Conservation (phyloP, 2,888 invertebrate species). For the Hypercompe scribonia region DNA sequence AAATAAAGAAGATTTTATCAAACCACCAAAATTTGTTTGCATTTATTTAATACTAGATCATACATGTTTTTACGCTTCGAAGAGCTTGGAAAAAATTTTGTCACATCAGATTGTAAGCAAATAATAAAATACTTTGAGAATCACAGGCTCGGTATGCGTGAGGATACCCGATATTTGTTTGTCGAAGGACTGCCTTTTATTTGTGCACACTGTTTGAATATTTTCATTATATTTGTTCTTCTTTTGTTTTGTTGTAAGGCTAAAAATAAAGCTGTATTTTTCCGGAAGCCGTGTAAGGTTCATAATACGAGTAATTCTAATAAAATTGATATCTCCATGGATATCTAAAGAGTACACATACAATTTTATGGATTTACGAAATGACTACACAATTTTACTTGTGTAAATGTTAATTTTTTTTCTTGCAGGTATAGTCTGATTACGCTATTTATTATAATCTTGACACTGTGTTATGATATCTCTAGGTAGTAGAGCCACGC, state of each 20-base stretch:
- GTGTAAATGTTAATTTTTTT: background rate
- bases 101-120: background rate
- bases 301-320: background rate
- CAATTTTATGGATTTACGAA: background rate
- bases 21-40: background rate
- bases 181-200: constrained; percentile 44
- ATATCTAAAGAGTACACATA: background rate
- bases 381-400: background rate
- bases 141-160: constrained; percentile 32
- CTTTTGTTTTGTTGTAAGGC: constrained; percentile 39
- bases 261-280: constrained; percentile 14
- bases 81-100: background rate
- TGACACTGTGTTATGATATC: background rate
- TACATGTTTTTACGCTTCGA: background rate
- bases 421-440: background rate
- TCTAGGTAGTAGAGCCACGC: no score
- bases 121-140: constrained; percentile 35
- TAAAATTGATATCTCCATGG: background rate
- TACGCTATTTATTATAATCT: background rate
- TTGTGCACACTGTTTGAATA: constrained; percentile 49
- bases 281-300: background rate
- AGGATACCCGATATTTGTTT: constrained; percentile 44
- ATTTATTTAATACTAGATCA: background rate
- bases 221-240: constrained; percentile 38
- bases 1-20: background rate